Percentiles rank a stretch among this genome's conserved stretches.
phyloP scores from a whole-genome alignment of 2,888 invertebrate genomes.

The Perdita meconis region DNA sequence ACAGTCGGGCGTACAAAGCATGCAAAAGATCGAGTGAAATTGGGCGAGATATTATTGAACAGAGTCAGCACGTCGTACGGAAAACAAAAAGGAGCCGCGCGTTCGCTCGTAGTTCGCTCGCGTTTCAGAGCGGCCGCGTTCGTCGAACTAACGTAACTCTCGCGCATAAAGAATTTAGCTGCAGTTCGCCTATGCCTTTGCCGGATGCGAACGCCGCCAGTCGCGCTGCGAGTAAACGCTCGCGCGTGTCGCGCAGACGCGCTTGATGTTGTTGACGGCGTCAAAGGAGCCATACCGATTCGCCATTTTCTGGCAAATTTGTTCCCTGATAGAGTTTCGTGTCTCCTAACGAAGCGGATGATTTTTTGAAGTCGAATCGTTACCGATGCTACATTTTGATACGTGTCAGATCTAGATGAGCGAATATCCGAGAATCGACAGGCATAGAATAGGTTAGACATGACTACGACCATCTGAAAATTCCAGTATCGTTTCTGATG shows the following conservation, averaged over 20 bases:
- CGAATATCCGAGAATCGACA: neutral
- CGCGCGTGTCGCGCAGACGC: neutral
- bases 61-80: constrained; percentile 31
- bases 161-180: constrained; percentile 55
- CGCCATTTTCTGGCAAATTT: constrained; percentile 1
- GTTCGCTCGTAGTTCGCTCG: constrained; percentile 18
- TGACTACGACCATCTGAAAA: constrained; percentile 30
- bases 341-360: neutral
- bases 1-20: constrained; percentile 68
- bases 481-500: constrained; percentile 61
- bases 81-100: constrained; percentile 2
- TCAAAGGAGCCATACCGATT: neutral
- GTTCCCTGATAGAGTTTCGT: neutral
- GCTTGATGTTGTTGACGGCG: neutral
- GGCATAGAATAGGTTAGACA: constrained; percentile 18
- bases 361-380: neutral
- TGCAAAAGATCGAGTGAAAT: constrained; percentile 76
- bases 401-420: too few species aligned
- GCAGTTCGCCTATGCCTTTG: constrained; percentile 20
- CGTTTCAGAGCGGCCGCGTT: constrained; percentile 18
- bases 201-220: constrained; percentile 31
- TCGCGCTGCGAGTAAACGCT: neutral
- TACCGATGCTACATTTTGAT: too few species aligned
- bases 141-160: constrained; percentile 30
- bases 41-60: constrained; percentile 77